Base-by-base conservation (phyloP, 2,888 invertebrate species). In the Globia sparganii region DNA sequence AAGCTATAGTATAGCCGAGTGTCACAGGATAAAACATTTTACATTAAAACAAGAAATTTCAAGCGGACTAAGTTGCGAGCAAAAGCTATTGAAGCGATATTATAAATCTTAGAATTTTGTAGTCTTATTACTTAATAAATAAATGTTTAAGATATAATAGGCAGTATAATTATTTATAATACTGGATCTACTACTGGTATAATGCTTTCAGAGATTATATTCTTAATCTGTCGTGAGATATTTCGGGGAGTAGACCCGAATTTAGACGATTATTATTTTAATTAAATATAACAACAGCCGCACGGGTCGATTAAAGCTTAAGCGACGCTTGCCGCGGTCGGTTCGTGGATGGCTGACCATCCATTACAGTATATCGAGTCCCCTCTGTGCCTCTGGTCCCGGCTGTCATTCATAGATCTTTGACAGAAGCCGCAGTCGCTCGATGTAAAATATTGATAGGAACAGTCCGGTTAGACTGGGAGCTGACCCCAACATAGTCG, bases 131-230 rank as follows among this genome's bases (percentile, higher is more conserved):
- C 21, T 53, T 4, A 53, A 53, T 28, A 49, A 37, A 64, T 31
- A 43, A 53, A 49, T 56, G 56, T 5, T 31, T 31, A 25, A 21
- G 5, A 68, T 61, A 13, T 18, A 25, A 61, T 53, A 71, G 31
- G 28, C 31, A 58, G n/a, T 74, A 68, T 65, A 64, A 43, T 49
- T 53, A 74, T 58, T 68, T 58, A 49, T 62, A 59, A 68, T 77
- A 73, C 66, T 70, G 62, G 68, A 76, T 69, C 68, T 46, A 74
- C 74, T 84, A 80, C 77, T 40, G 77, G 66, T 78, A 67, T 80
- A 61, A 64, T 37, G 61, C 43, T 58, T 64, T 71, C 21, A 49
- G 43, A 67, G 61, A 75, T 85, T 61, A 58, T 25, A 43, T 46
- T 77, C 46, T 71, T 81, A 75, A 80, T 81, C 68, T 43, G 13